Evolutionary conservation across 2,888 invertebrate genomes (phyloP).

Genomic region (Drosophila affinis): DNA sequence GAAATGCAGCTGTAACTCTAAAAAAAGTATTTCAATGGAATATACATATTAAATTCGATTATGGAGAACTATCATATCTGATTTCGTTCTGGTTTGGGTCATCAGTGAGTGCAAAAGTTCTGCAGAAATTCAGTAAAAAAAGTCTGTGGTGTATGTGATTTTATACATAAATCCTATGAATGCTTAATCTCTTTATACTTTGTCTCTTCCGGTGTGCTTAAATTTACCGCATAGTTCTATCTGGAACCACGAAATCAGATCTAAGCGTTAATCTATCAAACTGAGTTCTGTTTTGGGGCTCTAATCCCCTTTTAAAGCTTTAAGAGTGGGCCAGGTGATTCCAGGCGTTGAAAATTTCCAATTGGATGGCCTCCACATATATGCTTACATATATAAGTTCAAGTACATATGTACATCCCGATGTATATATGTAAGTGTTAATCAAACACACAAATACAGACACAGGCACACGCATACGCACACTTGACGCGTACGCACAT

Average conservation of each 20-base stretch:
- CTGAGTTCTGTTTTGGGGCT: not conserved
- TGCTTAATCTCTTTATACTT: no score
- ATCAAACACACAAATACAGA: constrained; percentile 1
- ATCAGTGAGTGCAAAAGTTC: no score
- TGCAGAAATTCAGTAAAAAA: no score
- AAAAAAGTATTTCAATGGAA: no score
- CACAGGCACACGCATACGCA: constrained; percentile 12
- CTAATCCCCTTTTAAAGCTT: constrained; percentile 46
- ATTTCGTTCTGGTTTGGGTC: no score
- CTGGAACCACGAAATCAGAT: constrained; percentile 12
- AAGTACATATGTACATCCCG: constrained; percentile 21
- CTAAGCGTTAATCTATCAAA: constrained; percentile 11
- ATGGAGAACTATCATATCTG: no score
- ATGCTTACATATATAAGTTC: not conserved
- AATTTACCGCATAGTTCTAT: not conserved
- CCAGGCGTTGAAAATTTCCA: constrained; percentile 72
- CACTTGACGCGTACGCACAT: constrained; percentile 67
- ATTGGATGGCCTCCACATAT: constrained; percentile 59
- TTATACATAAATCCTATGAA: no score
- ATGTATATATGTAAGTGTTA: not conserved
- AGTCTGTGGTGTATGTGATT: no score
- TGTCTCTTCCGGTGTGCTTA: not conserved
- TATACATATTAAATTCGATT: no score
- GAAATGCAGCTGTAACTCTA: no score
- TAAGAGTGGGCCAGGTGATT: constrained; percentile 49